Base-by-base conservation (phyloP, 2,888 invertebrate genomes). In the Priocnemis perturbator region DNA sequence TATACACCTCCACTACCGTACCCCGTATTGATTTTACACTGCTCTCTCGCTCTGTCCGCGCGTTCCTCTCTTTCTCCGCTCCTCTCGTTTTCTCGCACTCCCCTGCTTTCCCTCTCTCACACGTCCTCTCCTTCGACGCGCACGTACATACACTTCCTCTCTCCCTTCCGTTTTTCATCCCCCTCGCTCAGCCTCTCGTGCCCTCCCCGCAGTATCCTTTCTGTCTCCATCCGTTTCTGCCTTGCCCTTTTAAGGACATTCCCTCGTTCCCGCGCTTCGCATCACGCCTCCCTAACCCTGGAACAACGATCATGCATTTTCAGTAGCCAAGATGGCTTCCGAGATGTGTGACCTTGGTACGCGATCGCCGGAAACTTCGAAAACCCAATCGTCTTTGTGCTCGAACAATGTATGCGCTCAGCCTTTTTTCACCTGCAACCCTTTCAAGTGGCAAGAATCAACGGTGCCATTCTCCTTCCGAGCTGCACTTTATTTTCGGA, bases 1-100 rank as follows among this genome's bases (percentile, higher is more conserved):
- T 65, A 76, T 73, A 70, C 76, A 78, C 78, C 50, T 80, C 64
- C 68, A 69, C 79, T 67, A 71, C 64, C 74, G 72, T 78, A 69
- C 68, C 74, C 57, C 77, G 84, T 85, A 85, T 85, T 85, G 84
- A 85, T 85, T 84, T 85, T 83, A 82, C 83, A 68, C 69, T 74
- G 73, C 76, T 69, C 76, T 76, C 74, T 77, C 64, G 62, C 71
- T 73, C 76, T 57, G 66, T 69, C 50, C 60, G 57, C 60, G 55
- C 45, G 44, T 50, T 60, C 73, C 62, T 63, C 71, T 74, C 60
- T 17, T 53, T 53, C 15, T 56, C 58, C 19, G 26, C 14, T 60
- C 73, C 62, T 63, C 71, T 74, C 60, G 20, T 53, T 53, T 21
- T 56, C 58, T 45, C 60, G 64, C 59, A 53, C 45, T 62, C 55